These are phyloP conservation scores for Drosophila rellima DNA, from an alignment of 2,888 invertebrate genomes.

Conservation along the genomic window DNA sequence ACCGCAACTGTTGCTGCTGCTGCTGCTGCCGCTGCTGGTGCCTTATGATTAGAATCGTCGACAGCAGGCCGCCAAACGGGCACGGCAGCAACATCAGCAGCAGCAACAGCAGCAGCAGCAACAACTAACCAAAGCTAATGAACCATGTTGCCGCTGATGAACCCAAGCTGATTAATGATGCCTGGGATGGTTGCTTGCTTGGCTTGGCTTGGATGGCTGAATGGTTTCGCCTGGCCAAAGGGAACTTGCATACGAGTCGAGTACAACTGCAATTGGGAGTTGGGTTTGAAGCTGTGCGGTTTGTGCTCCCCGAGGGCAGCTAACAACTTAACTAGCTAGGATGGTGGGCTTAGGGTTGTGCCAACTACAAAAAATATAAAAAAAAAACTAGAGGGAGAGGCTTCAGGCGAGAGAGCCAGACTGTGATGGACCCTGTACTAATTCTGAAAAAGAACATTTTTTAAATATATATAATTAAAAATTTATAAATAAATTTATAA, in stretches of 20 bases:
- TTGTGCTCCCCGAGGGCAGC: slow-evolving; percentile 62
- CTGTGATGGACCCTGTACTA: not conserved
- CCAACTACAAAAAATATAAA: slow-evolving; percentile 30
- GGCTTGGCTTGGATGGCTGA: slow-evolving; percentile 18
- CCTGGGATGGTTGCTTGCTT: slow-evolving; percentile 30
- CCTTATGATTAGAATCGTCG: slow-evolving; percentile 81
- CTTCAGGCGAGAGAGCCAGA: not conserved
- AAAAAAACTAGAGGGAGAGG: not conserved
- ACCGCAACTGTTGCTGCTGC: slow-evolving; percentile 34
- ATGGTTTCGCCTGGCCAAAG: slow-evolving; percentile 17
- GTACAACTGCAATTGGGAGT: slow-evolving; percentile 36
- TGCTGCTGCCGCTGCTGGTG: slow-evolving; percentile 62
- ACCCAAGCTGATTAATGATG: slow-evolving; percentile 79
- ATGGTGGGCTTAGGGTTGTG: slow-evolving; percentile 72
- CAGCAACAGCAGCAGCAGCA: slow-evolving; percentile 49
- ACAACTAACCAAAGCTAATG: slow-evolving; percentile 77
- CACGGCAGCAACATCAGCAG: slow-evolving; percentile 47
- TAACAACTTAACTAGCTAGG: slow-evolving; percentile 80
- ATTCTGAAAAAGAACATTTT: not conserved
- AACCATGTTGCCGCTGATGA: slow-evolving; percentile 81
- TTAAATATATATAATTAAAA: too few species aligned
- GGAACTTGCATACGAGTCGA: slow-evolving; percentile 41
- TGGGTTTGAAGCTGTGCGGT: slow-evolving; percentile 21
- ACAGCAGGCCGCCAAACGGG: slow-evolving; percentile 70
- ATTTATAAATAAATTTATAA: too few species aligned